A percentile compares a stretch with the other conserved stretches of the same genome.
These are phyloP conservation scores for Lagenorhynchus albirostris DNA, from an alignment of 2,113 vertebrate species.

Conservation along the genomic window DNA sequence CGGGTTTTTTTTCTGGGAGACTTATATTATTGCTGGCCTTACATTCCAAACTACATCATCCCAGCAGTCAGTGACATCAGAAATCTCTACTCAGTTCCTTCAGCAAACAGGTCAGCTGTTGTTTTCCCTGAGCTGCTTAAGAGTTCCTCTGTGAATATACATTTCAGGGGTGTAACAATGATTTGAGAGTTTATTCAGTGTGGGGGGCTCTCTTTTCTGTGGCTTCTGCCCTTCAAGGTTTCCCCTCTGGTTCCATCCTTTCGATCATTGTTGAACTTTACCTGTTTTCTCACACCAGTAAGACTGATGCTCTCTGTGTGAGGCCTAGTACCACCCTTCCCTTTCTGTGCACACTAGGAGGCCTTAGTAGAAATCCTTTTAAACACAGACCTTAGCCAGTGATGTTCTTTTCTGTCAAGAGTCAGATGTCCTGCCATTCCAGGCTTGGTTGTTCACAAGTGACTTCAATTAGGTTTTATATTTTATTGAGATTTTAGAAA, in stretches of 20 bases:
- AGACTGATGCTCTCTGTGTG: not conserved
- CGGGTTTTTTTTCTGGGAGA: not conserved
- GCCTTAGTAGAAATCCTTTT: not conserved
- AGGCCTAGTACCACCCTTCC: too few species aligned
- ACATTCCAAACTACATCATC: not conserved
- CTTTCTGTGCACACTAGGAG: not conserved
- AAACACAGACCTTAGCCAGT: not conserved
- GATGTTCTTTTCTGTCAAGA: not conserved
- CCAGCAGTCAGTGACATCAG: accelerated
- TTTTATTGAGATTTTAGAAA: not conserved
- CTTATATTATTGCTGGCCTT: not conserved
- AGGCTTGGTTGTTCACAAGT: not conserved
- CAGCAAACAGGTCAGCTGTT: not conserved
- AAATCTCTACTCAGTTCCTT: not conserved
- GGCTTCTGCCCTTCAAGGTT: not conserved
- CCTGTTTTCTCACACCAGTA: not conserved
- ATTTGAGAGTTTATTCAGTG: not conserved
- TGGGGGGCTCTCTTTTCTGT: not conserved
- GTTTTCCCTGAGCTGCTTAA: not conserved
- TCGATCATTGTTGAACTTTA: not conserved
- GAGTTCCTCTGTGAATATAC: not conserved
- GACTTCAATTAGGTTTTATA: not conserved
- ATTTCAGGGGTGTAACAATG: not conserved
- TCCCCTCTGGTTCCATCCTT: not conserved
- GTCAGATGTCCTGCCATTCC: not conserved